phyloP scores from a whole-genome alignment of 2,113 vertebrate species.

The Microcebus griseorufus region DNA sequence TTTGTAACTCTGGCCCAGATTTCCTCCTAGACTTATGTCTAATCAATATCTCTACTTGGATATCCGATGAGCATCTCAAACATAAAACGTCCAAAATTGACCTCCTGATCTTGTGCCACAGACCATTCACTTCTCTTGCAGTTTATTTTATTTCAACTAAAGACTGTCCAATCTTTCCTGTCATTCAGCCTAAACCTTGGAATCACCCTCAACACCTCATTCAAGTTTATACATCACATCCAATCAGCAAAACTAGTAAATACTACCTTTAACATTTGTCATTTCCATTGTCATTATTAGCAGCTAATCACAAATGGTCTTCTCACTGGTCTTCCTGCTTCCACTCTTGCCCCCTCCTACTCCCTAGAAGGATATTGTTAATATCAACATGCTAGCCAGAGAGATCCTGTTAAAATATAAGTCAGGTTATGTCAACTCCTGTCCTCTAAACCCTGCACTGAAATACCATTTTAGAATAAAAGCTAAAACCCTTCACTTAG shows the following conservation, averaged over 20 bases:
- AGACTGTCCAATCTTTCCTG: not conserved
- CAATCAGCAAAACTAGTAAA: not conserved
- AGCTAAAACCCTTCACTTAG: not conserved
- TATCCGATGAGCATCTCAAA: not conserved
- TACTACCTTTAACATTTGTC: not conserved
- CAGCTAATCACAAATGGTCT: not conserved
- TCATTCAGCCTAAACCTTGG: not conserved
- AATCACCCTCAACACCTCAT: not conserved
- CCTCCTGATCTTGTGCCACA: not conserved
- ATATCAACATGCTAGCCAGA: not conserved
- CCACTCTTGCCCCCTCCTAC: not conserved
- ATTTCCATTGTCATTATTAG: not conserved
- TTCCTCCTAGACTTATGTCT: not conserved
- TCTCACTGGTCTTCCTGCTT: not conserved
- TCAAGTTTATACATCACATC: not conserved
- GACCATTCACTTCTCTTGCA: not conserved
- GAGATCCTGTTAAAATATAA: not conserved
- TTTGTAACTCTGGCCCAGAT: not conserved
- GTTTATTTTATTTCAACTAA: not conserved
- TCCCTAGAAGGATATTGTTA: not conserved
- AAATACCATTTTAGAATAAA: not conserved
- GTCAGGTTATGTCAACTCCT: not conserved
- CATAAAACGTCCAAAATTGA: not conserved
- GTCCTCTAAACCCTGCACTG: not conserved
- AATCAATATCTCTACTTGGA: not conserved